Conservation (phyloP, 2,113 vertebrate genomes). For the Pangasianodon gigas region DNA sequence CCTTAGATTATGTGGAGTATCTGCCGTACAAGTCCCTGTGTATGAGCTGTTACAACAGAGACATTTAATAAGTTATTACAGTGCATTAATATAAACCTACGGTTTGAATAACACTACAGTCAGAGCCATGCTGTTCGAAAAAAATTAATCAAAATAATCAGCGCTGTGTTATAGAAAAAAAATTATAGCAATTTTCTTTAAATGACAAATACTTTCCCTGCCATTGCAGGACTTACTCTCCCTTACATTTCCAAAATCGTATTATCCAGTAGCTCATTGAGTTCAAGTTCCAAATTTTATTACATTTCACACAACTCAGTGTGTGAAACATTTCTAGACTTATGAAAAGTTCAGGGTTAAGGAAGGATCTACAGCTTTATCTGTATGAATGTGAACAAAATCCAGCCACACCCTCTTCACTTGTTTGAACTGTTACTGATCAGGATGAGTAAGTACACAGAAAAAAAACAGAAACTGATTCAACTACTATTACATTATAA, state of each 20-base stretch:
- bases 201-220: too few relatives aligned
- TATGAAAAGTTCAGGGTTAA: too few relatives aligned
- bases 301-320: too few relatives aligned
- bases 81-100: background rate
- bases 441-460: background rate
- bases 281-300: too few relatives aligned
- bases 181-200: background rate
- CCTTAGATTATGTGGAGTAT: background rate
- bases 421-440: background rate
- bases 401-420: too few relatives aligned
- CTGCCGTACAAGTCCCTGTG: background rate
- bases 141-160: background rate
- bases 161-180: background rate
- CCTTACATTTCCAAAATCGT: too few relatives aligned
- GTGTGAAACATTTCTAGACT: too few relatives aligned
- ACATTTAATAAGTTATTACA: background rate
- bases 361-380: background rate
- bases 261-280: too few relatives aligned
- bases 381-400: background rate
- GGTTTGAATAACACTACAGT: background rate
- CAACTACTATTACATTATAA: too few relatives aligned
- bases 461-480: background rate
- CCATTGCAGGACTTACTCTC: too few relatives aligned
- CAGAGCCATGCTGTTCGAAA: background rate
- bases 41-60: background rate